Evolutionary conservation across 2,888 invertebrate species (phyloP), one percentile per base, ranked within the genome.

Genomic region (Theristus sp.): DNA sequence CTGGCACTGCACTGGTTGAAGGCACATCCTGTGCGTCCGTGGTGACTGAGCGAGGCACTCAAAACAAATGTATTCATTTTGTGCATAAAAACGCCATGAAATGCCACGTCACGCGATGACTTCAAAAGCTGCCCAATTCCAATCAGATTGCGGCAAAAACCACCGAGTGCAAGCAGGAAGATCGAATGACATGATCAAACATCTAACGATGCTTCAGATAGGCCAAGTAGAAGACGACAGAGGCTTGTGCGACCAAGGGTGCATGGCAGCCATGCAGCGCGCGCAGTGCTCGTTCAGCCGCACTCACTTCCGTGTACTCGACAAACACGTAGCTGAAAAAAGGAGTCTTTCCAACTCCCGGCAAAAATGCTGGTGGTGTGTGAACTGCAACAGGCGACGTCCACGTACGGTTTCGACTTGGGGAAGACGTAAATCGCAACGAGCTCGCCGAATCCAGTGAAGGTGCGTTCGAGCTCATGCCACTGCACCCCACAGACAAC

Each of bases 401-500:
- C 13, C 20, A 49, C 49, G 49, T 17, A 49, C 49, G 49, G 49
- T 24, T 49, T 49, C 6, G 49, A 17, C 20, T 49, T 49, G 49
- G 49, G 49, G n/a, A 49, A 24, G 3, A 49, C 49, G n/a, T 49
- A n/a, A 24, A 49, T 49, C 13, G 49, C 49, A 3, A n/a, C 3
- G 3, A 49, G 13, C 3, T 10, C n/a, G 24, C 49, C 49, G n/a
- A 49, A 49, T 49, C 20, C n/a, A n/a, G 3, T 24, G 24, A 49
- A 49, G 20, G n/a, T n/a, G 3, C 6, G 1, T 1, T 67, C 66
- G 27, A 69, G 64, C 31, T 68, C 65, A 62, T 67, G 67, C 30
- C 65, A 61, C 0, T 66, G 61, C 2, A 68, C 69, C 1, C 66
- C 67, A 55, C 68, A 68, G 1, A 68, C 58, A 2, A 67, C 64